These are phyloP conservation scores for Nemotelus nigrinus DNA, from an alignment of 2,888 invertebrate species.

Conservation along the genomic window DNA sequence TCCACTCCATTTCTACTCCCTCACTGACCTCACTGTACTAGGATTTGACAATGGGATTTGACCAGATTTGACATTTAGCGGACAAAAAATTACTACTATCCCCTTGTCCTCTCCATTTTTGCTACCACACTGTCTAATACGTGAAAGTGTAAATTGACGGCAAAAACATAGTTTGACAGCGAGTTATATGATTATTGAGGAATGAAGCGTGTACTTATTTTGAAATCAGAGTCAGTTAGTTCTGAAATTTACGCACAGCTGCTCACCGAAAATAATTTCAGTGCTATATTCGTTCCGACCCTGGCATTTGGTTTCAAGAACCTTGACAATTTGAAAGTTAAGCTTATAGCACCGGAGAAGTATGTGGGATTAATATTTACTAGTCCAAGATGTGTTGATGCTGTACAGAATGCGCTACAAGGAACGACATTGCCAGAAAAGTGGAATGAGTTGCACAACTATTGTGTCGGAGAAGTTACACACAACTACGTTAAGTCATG, in stretches of 20 bases:
- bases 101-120: no score
- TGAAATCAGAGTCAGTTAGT: slow-evolving; percentile 64
- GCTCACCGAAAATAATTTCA: slow-evolving; percentile 64
- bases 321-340: slow-evolving; percentile 63
- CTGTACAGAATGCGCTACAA: slow-evolving; percentile 64
- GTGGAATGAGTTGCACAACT: slow-evolving; percentile 66
- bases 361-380: slow-evolving; percentile 69
- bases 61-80: no score
- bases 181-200: no score
- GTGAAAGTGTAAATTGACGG: no score
- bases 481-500: slow-evolving; percentile 64
- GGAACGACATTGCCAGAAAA: slow-evolving; percentile 60
- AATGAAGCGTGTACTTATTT: slow-evolving; percentile 60
- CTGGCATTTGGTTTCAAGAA: slow-evolving; percentile 67
- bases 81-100: no score
- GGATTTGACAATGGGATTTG: no score
- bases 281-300: slow-evolving; percentile 66
- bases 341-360: slow-evolving; percentile 63
- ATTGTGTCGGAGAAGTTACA: slow-evolving; percentile 69
- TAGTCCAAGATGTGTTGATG: slow-evolving; percentile 69
- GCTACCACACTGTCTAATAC: no score
- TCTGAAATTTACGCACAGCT: slow-evolving; percentile 66
- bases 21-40: no score
- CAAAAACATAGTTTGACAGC: no score
- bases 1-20: no score